Base-by-base conservation (phyloP, 2,888 invertebrate species). In the Caradrina kadenii region DNA sequence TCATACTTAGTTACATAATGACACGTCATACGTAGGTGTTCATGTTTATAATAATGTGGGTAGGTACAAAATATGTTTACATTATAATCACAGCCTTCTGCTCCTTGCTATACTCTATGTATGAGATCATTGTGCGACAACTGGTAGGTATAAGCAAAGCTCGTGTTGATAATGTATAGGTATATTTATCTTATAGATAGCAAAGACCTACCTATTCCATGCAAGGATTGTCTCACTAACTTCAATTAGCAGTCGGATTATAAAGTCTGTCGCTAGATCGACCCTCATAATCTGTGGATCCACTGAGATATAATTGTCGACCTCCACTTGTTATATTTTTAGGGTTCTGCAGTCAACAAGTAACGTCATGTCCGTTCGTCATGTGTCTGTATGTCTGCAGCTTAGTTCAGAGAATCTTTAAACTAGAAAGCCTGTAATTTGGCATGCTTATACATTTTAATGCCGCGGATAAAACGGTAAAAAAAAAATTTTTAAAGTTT, bases 71-170 rank as follows among this genome's bases (percentile, higher is more conserved):
- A 72, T 81, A 76, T 90, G 89, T 90, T 90, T 90, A 89, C 84
- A 88, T 86, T 89, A 85, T 72, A 85, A 84, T 86, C 84, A 85
- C 87, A 86, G 82, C 81, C 81, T 80, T 82, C 82, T 79, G 80
- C 81, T 76, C 78, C 81, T 78, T 80, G 80, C 79, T 75, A 75
- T 73, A 76, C 73, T 72, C 67, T 70, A 86, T 90, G 88, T 71
- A 86, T 90, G 90, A 90, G 88, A 90, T 90, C 90, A 88, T 85
- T 81, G 82, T 79, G 76, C 75, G 71, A 66, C 74, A 74, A 56
- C 61, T 65, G 65, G 63, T 69, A 45, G 70, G 56, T 67, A 55
- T 56, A 73, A 76, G n/a, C n/a, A n/a, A n/a, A n/a, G 60, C 75
- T 80, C 65, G 45, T 68, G 70, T 63, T 26, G 35, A 60, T 60